These are phyloP conservation scores for Forpus xanthops DNA, from an alignment of 2,797 vertebrate genomes.

Conservation along the genomic window DNA sequence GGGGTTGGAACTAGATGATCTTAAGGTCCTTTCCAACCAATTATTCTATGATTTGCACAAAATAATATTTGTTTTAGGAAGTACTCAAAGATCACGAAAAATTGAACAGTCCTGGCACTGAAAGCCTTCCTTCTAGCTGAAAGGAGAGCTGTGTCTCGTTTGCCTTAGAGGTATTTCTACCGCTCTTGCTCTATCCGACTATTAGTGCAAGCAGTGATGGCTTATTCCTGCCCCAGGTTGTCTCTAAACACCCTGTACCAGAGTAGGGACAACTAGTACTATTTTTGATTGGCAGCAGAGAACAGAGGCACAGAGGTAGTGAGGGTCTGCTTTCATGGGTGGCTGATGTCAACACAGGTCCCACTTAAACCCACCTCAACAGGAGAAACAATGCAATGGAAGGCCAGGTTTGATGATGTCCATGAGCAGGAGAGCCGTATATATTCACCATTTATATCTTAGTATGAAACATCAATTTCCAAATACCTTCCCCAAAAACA, in stretches of 20 bases:
- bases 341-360: neutral
- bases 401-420: neutral
- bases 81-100: neutral
- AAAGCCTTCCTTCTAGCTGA: neutral
- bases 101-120: neutral
- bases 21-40: neutral
- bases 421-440: neutral
- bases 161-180: neutral
- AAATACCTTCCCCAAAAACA: slow-evolving; percentile 49
- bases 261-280: neutral
- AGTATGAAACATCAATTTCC: slow-evolving; percentile 64
- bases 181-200: neutral
- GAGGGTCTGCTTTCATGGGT: neutral
- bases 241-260: neutral
- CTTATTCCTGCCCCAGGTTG: neutral
- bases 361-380: neutral
- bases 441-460: neutral
- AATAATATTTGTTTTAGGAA: neutral
- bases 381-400: neutral
- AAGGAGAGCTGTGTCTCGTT: neutral
- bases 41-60: neutral
- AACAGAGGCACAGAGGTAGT: neutral
- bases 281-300: neutral
- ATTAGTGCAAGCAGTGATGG: neutral
- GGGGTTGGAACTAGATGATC: neutral